Conservation (phyloP, 2,113 vertebrate species). For the Sprattus sprattus region DNA sequence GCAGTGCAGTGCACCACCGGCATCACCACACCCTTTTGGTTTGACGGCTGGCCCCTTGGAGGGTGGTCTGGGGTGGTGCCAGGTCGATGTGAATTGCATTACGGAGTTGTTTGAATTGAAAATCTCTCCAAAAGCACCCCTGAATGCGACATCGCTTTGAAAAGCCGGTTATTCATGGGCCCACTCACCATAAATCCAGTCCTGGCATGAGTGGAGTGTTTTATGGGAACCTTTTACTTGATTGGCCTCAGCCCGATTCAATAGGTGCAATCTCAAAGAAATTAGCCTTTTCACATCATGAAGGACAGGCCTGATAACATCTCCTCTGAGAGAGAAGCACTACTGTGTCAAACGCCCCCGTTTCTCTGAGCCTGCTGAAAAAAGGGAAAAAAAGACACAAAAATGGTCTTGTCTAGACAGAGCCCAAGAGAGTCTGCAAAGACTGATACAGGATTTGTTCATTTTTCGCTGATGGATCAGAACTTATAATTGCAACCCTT, state of each 20-base stretch:
- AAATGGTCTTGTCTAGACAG: slow-evolving; percentile 4
- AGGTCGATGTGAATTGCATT: background rate
- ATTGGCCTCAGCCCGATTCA: slow-evolving; percentile 5
- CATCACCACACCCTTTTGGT: background rate
- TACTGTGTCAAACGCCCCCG: background rate
- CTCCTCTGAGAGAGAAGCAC: slow-evolving; percentile 13
- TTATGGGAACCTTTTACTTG: slow-evolving; percentile 7
- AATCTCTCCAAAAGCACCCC: slow-evolving; percentile 4
- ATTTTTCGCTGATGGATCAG: background rate
- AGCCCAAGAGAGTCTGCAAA: background rate
- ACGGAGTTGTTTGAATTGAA: background rate
- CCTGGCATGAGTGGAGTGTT: background rate
- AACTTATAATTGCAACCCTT: background rate
- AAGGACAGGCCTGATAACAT: slow-evolving; percentile 10
- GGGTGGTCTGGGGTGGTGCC: background rate
- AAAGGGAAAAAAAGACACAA: background rate
- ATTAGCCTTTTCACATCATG: slow-evolving; percentile 7
- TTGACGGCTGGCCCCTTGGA: background rate
- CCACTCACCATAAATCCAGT: background rate
- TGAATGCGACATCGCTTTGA: background rate
- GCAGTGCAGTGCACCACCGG: background rate
- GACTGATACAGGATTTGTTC: background rate
- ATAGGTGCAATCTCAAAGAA: slow-evolving; percentile 8
- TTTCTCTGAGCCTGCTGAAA: background rate
- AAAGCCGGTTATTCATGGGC: background rate